phyloP scores from a whole-genome alignment of 2,888 invertebrate species.

The Adineta ricciae region DNA sequence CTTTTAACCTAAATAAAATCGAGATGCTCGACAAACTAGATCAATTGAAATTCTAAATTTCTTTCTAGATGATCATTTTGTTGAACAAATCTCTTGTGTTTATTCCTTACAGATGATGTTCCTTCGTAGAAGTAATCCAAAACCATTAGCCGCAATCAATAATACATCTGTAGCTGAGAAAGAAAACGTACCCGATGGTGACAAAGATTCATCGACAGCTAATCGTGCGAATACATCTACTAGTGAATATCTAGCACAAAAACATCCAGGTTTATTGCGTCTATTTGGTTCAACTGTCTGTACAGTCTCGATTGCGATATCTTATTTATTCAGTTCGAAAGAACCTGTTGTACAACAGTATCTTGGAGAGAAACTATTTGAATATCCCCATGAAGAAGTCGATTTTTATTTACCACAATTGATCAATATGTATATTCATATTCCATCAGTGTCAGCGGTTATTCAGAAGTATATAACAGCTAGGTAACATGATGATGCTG shows the following conservation, averaged over 20 bases:
- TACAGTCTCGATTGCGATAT: conserved; percentile 94
- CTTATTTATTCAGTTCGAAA: conserved; percentile 92
- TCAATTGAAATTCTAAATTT: too few relatives aligned
- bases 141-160: not conserved
- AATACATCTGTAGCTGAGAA: not conserved
- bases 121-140: not conserved
- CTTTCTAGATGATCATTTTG: not conserved
- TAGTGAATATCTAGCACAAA: not conserved
- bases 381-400: conserved; percentile 77
- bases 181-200: not conserved
- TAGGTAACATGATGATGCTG: not conserved
- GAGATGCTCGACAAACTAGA: not conserved
- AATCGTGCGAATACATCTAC: not conserved
- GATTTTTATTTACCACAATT: conserved; percentile 96
- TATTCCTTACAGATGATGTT: not conserved
- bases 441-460: conserved; percentile 73
- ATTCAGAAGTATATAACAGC: conserved; percentile 60
- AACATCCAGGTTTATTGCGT: conserved; percentile 60
- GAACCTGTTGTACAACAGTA: conserved; percentile 94
- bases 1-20: not conserved
- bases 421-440: conserved; percentile 94
- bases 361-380: conserved; percentile 89
- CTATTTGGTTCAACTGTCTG: conserved; percentile 93
- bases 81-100: not conserved
- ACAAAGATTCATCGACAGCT: not conserved